A percentile compares a stretch with the other conserved stretches of the same genome.
Conservation (phyloP, 2,888 invertebrate species). For the Acleris literana region DNA sequence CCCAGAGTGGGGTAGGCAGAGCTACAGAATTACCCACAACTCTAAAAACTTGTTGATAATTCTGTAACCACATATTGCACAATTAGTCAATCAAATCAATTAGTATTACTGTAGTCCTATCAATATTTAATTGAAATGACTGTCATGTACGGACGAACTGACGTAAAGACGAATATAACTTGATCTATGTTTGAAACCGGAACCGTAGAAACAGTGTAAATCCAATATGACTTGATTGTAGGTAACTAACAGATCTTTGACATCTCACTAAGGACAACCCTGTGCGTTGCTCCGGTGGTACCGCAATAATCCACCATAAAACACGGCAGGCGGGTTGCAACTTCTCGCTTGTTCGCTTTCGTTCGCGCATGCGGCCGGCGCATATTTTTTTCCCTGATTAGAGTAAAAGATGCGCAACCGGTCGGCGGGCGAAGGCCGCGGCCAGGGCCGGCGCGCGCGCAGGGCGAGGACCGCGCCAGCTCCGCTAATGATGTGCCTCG, state of each 20-base stretch:
- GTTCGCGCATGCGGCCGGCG: slow-evolving; percentile 69
- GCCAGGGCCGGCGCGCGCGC: slow-evolving; percentile 62
- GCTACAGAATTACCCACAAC: no score
- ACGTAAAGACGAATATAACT: no score
- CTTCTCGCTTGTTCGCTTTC: slow-evolving; percentile 75
- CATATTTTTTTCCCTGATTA: slow-evolving; percentile 78
- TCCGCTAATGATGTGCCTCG: slow-evolving; percentile 77
- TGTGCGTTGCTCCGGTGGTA: slow-evolving; percentile 55
- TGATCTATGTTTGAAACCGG: no score
- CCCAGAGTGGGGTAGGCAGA: no score
- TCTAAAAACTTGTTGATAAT: no score
- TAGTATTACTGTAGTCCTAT: no score
- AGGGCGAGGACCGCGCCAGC: slow-evolving; percentile 49
- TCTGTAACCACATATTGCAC: no score
- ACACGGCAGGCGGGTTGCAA: slow-evolving; percentile 65
- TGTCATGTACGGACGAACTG: no score
- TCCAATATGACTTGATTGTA: slow-evolving; percentile 1
- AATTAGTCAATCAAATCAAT: no score
- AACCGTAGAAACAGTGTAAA: no score
- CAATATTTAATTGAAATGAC: no score
- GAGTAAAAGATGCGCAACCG: slow-evolving; percentile 81
- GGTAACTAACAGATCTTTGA: neutral
- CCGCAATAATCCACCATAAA: slow-evolving; percentile 75
- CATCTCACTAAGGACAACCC: slow-evolving; percentile 27
- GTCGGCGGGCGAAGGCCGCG: slow-evolving; percentile 76